Conservation (phyloP, 1,140 invertebrate genomes). For the Teleogryllus occipitalis region DNA sequence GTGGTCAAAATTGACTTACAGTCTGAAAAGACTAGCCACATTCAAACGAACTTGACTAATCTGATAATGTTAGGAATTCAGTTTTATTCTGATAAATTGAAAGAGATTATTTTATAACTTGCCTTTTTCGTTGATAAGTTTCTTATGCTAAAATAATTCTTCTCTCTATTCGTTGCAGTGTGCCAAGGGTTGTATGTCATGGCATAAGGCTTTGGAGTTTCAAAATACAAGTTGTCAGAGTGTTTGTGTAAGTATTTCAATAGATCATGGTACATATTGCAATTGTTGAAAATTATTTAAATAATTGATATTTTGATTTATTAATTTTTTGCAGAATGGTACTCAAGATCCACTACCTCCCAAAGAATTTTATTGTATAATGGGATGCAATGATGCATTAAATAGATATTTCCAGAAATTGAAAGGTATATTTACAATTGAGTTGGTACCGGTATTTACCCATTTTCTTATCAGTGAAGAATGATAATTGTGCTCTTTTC, state of each 20-base stretch:
- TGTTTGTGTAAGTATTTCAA: constrained; percentile 56
- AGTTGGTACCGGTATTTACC: background rate
- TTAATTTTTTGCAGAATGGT: constrained; percentile 49
- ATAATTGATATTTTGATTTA: background rate
- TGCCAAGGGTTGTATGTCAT: constrained; percentile 54
- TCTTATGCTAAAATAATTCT: no score
- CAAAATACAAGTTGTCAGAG: constrained; percentile 47
- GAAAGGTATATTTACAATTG: constrained; percentile 43
- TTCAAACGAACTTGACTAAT: no score
- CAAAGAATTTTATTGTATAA: constrained; percentile 66
- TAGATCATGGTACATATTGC: constrained; percentile 10
- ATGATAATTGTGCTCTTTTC: background rate
- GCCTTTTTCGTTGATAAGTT: no score
- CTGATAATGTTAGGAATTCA: no score
- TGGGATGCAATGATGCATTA: constrained; percentile 68
- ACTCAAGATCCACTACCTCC: constrained; percentile 54
- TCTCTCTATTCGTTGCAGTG: constrained; percentile 47
- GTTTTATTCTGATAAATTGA: no score
- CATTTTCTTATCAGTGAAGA: background rate
- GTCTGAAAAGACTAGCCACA: no score
- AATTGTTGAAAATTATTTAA: background rate
- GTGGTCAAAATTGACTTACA: no score
- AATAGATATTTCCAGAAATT: constrained; percentile 62
- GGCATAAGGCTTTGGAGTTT: constrained; percentile 52
- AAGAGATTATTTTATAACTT: no score